Evolutionary conservation across 1,140 invertebrate genomes (phyloP).

Genomic region (Zaprionus gabonicus): DNA sequence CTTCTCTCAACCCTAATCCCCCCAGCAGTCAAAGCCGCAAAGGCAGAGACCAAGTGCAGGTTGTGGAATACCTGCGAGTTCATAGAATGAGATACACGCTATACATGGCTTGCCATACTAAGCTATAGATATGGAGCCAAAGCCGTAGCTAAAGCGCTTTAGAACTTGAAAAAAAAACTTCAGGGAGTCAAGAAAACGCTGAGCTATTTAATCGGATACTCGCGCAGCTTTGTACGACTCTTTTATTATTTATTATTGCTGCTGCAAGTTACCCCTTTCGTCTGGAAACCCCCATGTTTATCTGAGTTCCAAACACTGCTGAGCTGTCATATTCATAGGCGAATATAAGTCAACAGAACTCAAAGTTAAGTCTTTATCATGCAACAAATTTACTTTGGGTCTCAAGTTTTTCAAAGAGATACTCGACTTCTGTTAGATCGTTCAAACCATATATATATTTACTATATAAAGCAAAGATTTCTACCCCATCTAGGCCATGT

Average conservation of each 20-base stretch:
- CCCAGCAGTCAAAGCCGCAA: slow-evolving; percentile 53
- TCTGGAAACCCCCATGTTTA: slow-evolving; percentile 22
- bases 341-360: neutral
- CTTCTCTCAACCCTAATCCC: slow-evolving; percentile 82
- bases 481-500: slow-evolving; percentile 5
- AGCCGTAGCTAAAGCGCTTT: slow-evolving; percentile 19
- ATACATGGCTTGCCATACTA: neutral
- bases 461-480: too few species aligned
- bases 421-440: too few species aligned
- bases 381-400: slow-evolving; percentile 1
- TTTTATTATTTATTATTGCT: slow-evolving; percentile 70
- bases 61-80: slow-evolving; percentile 27
- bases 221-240: slow-evolving; percentile 29
- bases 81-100: slow-evolving; percentile 30
- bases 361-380: slow-evolving; percentile 36
- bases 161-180: slow-evolving; percentile 56
- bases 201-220: slow-evolving; percentile 78
- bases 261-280: slow-evolving; percentile 24
- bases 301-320: slow-evolving; percentile 41
- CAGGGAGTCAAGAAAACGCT: slow-evolving; percentile 47
- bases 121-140: slow-evolving; percentile 9
- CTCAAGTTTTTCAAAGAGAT: neutral
- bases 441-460: too few species aligned
- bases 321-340: slow-evolving; percentile 48
- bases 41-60: slow-evolving; percentile 52